Percentiles rank a stretch among this genome's conserved stretches.
phyloP scores from a whole-genome alignment of 2,888 invertebrate species.

The Rhimphoctona megacephalus region DNA sequence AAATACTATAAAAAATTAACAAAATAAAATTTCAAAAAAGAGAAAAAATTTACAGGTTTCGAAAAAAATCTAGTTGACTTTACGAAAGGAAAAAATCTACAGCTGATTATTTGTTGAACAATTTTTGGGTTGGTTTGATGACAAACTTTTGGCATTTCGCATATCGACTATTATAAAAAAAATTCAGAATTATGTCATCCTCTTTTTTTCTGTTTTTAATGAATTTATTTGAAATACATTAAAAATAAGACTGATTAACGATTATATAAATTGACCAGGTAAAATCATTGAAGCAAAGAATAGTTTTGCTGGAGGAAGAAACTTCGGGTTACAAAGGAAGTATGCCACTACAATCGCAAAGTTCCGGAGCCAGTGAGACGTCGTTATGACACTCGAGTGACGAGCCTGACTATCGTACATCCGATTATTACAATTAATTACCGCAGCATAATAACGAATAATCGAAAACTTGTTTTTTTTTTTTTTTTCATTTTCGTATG shows the following conservation, averaged over 20 bases:
- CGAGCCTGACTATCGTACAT: conserved; percentile 60
- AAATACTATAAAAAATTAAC: not conserved
- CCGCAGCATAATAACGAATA: conserved; percentile 49
- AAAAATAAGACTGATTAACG: not conserved
- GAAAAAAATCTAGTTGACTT: not conserved
- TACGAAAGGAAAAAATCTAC: not conserved
- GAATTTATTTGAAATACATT: not conserved
- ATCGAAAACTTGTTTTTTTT: conserved; percentile 71
- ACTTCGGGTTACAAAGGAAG: conserved; percentile 77
- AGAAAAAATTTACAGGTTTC: not conserved
- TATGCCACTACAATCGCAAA: conserved; percentile 79
- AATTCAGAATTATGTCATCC: not conserved
- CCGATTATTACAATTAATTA: conserved; percentile 57
- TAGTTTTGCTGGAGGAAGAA: conserved; percentile 84
- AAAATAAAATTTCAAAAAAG: no score
- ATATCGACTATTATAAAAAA: not conserved
- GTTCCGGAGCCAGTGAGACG: conserved; percentile 81
- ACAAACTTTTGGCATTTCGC: not conserved
- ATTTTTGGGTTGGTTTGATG: not conserved
- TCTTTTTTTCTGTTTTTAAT: not conserved
- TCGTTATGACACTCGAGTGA: conserved; percentile 81
- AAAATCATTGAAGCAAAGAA: conserved; percentile 85
- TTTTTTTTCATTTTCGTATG: conserved; percentile 27
- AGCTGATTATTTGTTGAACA: not conserved
- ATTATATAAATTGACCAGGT: conserved; percentile 81